These are phyloP conservation scores for Pogonocherus hispidulus DNA, from an alignment of 2,888 invertebrate genomes.

Conservation along the genomic window DNA sequence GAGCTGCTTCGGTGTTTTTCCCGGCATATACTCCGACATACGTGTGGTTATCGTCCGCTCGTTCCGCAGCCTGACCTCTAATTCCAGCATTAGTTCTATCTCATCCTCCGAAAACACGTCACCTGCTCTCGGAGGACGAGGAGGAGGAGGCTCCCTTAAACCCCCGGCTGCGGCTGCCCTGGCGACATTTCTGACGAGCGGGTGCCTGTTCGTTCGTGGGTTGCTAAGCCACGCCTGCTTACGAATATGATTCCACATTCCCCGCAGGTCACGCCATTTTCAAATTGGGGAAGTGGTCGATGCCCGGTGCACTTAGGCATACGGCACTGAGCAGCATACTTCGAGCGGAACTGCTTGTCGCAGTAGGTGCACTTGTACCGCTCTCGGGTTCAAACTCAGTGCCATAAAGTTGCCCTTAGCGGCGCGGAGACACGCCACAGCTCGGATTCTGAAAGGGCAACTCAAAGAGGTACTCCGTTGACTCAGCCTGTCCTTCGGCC, in stretches of 20 bases:
- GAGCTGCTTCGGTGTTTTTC: background rate
- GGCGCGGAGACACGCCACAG: background rate
- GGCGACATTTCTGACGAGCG: background rate
- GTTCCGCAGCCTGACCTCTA: background rate
- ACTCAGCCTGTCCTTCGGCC: background rate
- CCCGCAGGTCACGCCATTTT: background rate
- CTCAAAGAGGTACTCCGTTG: background rate
- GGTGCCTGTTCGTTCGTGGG: background rate
- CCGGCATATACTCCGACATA: background rate
- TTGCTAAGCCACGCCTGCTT: background rate
- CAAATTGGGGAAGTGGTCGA: too few species aligned
- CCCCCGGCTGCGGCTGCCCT: constrained; percentile 1
- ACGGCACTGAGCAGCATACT: background rate
- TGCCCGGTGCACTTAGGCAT: background rate
- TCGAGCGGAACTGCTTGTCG: background rate
- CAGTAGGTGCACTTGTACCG: background rate
- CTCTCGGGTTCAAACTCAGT: background rate
- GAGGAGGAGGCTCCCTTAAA: background rate
- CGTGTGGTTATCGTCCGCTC: background rate
- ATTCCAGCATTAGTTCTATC: background rate
- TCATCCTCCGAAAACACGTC: background rate
- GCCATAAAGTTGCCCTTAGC: background rate
- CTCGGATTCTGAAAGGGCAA: background rate
- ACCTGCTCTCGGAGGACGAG: background rate
- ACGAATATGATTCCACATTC: background rate